Conservation (phyloP, 2,888 invertebrate genomes). For the Sarcophaga subvicina region DNA sequence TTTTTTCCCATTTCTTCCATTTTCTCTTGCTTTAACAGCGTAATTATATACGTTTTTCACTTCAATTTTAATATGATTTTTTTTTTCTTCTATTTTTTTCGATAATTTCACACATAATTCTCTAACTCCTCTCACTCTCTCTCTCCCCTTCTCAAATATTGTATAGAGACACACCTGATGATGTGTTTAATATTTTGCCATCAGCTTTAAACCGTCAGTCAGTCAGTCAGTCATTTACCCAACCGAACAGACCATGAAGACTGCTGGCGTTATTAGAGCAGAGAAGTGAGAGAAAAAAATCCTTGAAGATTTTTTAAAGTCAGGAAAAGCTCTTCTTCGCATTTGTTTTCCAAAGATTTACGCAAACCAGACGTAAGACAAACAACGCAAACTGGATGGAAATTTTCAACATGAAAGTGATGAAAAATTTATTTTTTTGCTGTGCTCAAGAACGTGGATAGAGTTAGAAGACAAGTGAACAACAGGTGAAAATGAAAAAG, state of each 20-base stretch:
- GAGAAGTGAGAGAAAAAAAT: background rate
- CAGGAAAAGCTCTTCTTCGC: background rate
- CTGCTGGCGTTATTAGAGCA: background rate
- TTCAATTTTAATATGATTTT: too few species aligned
- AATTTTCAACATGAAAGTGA: background rate
- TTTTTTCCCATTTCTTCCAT: too few species aligned
- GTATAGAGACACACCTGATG: too few species aligned
- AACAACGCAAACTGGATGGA: background rate
- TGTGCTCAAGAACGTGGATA: background rate
- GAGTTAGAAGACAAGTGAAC: background rate
- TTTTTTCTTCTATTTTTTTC: too few species aligned
- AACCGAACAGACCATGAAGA: background rate
- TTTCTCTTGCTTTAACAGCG: too few species aligned
- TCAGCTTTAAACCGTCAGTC: background rate
- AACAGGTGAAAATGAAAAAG: background rate
- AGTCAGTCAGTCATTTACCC: background rate
- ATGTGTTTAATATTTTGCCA: too few species aligned
- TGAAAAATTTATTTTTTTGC: background rate
- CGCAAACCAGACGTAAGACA: background rate
- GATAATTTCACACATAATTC: too few species aligned
- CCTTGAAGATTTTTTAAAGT: background rate
- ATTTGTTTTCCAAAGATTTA: background rate
- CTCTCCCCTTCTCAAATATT: too few species aligned
- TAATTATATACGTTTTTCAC: too few species aligned
- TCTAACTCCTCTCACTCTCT: too few species aligned